Conservation (phyloP, 2,113 vertebrate genomes). For the Spea bombifrons region DNA sequence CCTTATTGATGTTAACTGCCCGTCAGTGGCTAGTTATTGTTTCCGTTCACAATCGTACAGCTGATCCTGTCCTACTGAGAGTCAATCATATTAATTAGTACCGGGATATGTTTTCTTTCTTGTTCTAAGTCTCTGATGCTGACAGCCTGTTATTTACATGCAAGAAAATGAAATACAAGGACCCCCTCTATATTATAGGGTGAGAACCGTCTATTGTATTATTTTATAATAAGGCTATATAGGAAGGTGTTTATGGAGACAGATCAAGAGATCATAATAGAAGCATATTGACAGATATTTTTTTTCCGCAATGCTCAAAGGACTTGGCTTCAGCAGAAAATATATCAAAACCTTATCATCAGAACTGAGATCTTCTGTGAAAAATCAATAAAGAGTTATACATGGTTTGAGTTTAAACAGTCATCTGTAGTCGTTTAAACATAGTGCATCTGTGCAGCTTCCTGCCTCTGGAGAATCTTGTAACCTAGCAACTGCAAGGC, state of each 20-base stretch:
- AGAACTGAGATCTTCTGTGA: constrained; percentile 94
- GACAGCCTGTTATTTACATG: constrained; percentile 68
- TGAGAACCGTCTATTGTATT: constrained; percentile 68
- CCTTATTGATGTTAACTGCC: constrained; percentile 84
- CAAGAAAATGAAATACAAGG: constrained; percentile 53
- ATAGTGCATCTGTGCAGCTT: constrained; percentile 84
- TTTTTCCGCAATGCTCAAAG: constrained; percentile 86
- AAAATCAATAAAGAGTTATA: constrained; percentile 99
- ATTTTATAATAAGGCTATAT: constrained; percentile 91
- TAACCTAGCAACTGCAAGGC: constrained; percentile 86
- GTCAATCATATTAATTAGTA: constrained; percentile 94
- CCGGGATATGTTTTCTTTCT: constrained; percentile 74
- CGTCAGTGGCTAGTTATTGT: constrained; percentile 87
- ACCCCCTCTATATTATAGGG: constrained; percentile 61
- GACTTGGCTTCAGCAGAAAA: constrained; percentile 91
- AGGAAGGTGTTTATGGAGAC: constrained; percentile 95
- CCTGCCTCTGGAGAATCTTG: constrained; percentile 76
- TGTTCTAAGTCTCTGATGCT: constrained; percentile 64
- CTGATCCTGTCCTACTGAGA: constrained; percentile 80
- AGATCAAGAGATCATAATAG: constrained; percentile 99
- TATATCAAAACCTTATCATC: constrained; percentile 99
- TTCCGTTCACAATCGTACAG: constrained; percentile 79
- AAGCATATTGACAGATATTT: constrained; percentile 97
- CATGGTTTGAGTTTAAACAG: constrained; percentile 98
- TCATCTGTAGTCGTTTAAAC: constrained; percentile 99